Base-by-base conservation (phyloP, 2,797 vertebrate genomes). In the Hozukius guyotensis region DNA sequence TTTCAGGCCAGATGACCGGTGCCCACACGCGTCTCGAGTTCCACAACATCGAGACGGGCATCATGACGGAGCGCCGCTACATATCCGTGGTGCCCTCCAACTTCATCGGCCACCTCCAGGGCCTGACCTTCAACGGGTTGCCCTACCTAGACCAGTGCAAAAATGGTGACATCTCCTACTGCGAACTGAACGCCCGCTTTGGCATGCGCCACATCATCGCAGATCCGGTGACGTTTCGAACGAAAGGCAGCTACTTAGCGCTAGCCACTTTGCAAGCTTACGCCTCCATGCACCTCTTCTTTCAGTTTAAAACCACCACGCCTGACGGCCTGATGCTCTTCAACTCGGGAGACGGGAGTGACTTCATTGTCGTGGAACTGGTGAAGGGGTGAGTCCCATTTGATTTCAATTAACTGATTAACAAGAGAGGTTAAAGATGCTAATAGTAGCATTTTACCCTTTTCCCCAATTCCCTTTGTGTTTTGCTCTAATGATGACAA, bases 21-120 rank as follows among this genome's bases (percentile, higher is more conserved):
- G 96, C 97, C 25, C 97, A 98, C 89, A 98, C 97, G 0, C 96
- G 96, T 42, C 96, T 99, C 18, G 97, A 99, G 91, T 97, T 98
- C 91, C 98, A 99, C 95, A 98, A 97, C 95, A 97, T 99, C 0
- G 97, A 99, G 95, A 99, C 98, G 0, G 98, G 98, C 76, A 98
- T 99, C 92, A 97, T 99, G 97, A 99, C 98, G 0, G 98, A 99
- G 85, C 96, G 98, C 0, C 97, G 97, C 8, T 98, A 97, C 92
- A 97, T 97, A 88, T 97, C 98, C 0, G 96, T 97, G 72, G 97
- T 97, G 67, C 98, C 98, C 0, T 98, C 98, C 10, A 98, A 98
- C 95, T 99, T 99, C 91, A 95, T 99, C 0, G 98, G 98, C 24
- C 98, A 99, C 83, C 94, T 99, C 18, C 98, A 98, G 68, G 97